Conservation (phyloP, 1,140 invertebrate genomes). For the Drosophila fuyamai region DNA sequence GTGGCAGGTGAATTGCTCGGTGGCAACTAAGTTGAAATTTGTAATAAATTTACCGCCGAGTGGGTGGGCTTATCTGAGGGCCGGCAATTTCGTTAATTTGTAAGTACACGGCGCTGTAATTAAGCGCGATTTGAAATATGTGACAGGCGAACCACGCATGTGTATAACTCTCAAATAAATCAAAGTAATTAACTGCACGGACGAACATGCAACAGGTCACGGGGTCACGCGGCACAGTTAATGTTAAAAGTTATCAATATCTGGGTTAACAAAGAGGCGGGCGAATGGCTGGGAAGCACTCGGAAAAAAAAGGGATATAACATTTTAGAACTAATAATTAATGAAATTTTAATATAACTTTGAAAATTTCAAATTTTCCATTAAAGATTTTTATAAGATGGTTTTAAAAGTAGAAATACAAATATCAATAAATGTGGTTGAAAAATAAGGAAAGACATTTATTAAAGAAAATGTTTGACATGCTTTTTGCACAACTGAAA, state of each 20-base stretch:
- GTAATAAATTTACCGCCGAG: constrained; percentile 40
- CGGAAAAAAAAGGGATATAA: not conserved
- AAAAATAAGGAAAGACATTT: too few species aligned
- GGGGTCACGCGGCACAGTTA: constrained; percentile 46
- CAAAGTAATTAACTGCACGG: constrained; percentile 75
- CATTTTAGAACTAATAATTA: too few species aligned
- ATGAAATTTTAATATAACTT: not conserved
- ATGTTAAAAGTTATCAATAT: constrained; percentile 41
- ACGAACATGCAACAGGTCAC: constrained; percentile 70
- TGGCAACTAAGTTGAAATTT: constrained; percentile 39
- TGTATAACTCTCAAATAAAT: constrained; percentile 73
- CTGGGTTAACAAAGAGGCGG: constrained; percentile 6
- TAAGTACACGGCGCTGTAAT: constrained; percentile 69
- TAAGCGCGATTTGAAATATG: constrained; percentile 78
- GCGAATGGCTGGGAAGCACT: constrained; percentile 13
- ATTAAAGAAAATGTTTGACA: too few species aligned
- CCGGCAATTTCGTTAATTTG: constrained; percentile 68
- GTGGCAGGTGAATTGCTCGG: constrained; percentile 29
- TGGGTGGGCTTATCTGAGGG: constrained; percentile 16
- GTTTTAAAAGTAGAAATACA: too few species aligned
- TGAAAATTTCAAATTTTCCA: not conserved
- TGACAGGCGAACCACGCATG: constrained; percentile 56
- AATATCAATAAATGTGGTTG: too few species aligned
- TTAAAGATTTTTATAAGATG: too few species aligned
- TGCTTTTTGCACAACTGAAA: too few species aligned